Evolutionary conservation across 2,113 vertebrate species (phyloP).

Genomic region (Silurus glanis): DNA sequence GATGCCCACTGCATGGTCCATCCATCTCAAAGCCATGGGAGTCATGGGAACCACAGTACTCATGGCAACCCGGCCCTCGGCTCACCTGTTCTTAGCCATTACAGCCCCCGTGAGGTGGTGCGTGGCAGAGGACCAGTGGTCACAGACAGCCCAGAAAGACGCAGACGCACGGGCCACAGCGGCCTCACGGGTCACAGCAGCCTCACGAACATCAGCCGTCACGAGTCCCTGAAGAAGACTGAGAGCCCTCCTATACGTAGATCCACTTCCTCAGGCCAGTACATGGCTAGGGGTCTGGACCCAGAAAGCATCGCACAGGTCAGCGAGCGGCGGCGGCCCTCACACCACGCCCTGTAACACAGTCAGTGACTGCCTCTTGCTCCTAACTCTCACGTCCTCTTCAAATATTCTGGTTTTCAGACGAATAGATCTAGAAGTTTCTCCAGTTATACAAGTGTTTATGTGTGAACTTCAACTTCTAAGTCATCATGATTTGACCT

Average conservation of each 20-base stretch:
- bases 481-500: neutral
- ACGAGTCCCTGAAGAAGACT: conserved; percentile 91
- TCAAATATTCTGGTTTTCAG: neutral
- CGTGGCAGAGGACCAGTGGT: conserved; percentile 79
- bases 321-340: conserved; percentile 70
- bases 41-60: conserved; percentile 60
- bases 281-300: conserved; percentile 87
- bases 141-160: conserved; percentile 86
- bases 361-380: conserved; percentile 73
- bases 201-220: conserved; percentile 90
- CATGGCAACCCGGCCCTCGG: conserved; percentile 75
- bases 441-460: neutral
- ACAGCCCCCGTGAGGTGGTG: conserved; percentile 84
- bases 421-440: neutral
- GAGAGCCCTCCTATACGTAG: conserved; percentile 95
- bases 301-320: conserved; percentile 99
- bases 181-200: conserved; percentile 90
- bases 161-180: conserved; percentile 83
- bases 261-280: conserved; percentile 95
- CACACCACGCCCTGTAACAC: conserved; percentile 71
- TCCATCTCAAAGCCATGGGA: conserved; percentile 69
- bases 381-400: conserved; percentile 51
- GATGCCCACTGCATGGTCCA: conserved; percentile 88
- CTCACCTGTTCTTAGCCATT: conserved; percentile 82
- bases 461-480: neutral